Base-by-base conservation (phyloP, 2,888 invertebrate species). In the Acanthococcus lagerstroemiae region DNA sequence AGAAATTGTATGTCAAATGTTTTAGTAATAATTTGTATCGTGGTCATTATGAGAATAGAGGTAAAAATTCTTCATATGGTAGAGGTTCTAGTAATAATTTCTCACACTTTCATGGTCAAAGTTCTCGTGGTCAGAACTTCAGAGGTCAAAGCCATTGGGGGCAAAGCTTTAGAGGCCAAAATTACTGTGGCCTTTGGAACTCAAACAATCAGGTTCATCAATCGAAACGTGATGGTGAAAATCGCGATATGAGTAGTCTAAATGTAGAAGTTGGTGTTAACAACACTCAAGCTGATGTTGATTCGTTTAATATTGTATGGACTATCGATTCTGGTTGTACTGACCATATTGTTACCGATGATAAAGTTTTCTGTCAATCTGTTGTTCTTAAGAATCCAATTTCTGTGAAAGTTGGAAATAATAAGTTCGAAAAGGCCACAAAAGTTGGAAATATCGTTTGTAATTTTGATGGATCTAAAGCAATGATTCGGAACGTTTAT, bases 311-410 rank as follows among this genome's bases (percentile, higher is more conserved):
- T 7, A 30, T 58, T 58, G 44, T 26, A 44, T 69, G 67, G 69
- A 22, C 69, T 2, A 50, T 69, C 44, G 68, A 68, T 45, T 68
- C 67, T 30, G 69, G 69, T 12, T 68, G 68, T 63, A 68, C 69
- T 1, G 67, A 69, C 37, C 69, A 69, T 26, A 66, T 70, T 44
- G 48, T 69, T 12, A 68, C 58, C 0, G 56, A 22, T 60, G 67
- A 67, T 30, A 56, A 55, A 30, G 66, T 25, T 46, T 68, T 68
- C 45, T 52, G 61, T 30, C 48, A 69, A 1, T 68, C 15, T 66
- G 19, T 66, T 26, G 48, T 9, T 25, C 63, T 69, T 30, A 67
- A 68, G 54, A 66, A 68, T 24, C 68, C 70, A 0, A 45, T 70
- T 3, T 24, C 66, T 58, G 68, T 70, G 25, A 69, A 68, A 48